These are phyloP conservation scores for Lordiphosa andalusiaca DNA, from an alignment of 2,888 invertebrate species.

Conservation along the genomic window DNA sequence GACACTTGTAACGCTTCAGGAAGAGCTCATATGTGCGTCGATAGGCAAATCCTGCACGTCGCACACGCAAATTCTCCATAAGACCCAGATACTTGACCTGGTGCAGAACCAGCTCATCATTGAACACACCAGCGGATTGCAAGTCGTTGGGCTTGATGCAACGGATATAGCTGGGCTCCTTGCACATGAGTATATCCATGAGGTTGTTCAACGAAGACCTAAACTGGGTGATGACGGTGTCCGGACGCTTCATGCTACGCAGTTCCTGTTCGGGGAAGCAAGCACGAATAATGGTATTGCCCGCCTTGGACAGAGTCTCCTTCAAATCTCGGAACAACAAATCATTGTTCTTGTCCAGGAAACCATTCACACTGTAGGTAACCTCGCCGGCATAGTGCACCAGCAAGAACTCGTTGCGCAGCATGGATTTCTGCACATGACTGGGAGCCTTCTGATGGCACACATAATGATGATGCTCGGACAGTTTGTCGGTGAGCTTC, in stretches of 20 bases:
- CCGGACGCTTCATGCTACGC: conserved; percentile 90
- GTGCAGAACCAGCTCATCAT: conserved; percentile 89
- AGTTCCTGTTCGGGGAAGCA: conserved; percentile 85
- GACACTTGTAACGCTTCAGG: conserved; percentile 92
- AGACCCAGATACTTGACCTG: conserved; percentile 96
- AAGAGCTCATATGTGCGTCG: conserved; percentile 89
- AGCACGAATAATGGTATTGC: conserved; percentile 84
- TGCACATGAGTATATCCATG: conserved; percentile 93
- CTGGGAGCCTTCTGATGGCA: conserved; percentile 89
- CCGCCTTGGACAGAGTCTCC: conserved; percentile 88
- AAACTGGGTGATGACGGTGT: conserved; percentile 95
- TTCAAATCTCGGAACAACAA: conserved; percentile 92
- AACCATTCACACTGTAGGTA: conserved; percentile 91
- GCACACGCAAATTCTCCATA: conserved; percentile 95
- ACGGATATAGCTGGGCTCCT: conserved; percentile 95
- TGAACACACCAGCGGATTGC: conserved; percentile 88
- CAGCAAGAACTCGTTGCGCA: conserved; percentile 93
- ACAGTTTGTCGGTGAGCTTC: conserved; percentile 88
- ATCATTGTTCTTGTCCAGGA: conserved; percentile 97
- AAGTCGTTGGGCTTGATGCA: conserved; percentile 96
- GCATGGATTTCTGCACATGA: conserved; percentile 91
- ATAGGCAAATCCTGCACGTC: conserved; percentile 96
- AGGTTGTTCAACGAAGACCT: conserved; percentile 92
- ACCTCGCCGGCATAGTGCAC: conserved; percentile 96
- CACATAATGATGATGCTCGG: conserved; percentile 90